Percentiles rank a stretch among this genome's conserved stretches.
Evolutionary conservation across 2,113 vertebrate genomes (phyloP).

Genomic region (Onychostruthus taczanowskii): DNA sequence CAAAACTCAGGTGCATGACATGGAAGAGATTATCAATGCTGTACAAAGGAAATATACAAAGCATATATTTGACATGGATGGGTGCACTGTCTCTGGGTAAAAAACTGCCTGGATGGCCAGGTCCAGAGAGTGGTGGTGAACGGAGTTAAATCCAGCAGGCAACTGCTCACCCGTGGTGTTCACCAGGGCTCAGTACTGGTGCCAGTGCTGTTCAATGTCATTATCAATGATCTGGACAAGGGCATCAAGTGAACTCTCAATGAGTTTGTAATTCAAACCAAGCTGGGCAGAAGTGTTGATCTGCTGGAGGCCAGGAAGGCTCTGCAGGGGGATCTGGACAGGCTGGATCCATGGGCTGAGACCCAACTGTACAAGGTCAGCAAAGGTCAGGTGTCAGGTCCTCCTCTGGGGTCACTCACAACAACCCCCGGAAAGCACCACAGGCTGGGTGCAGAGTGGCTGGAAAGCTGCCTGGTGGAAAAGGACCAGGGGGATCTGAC

Average conservation of each 20-base stretch:
- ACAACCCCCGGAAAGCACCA: accelerated
- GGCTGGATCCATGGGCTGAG: neutral
- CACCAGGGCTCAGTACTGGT: neutral
- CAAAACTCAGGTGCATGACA: neutral
- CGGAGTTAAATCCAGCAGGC: neutral
- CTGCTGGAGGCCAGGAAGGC: neutral
- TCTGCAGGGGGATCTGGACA: neutral
- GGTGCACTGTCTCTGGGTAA: too few species aligned
- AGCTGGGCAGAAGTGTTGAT: neutral
- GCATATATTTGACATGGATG: accelerated
- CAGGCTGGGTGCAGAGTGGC: neutral
- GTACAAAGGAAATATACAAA: neutral
- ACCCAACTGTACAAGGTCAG: neutral
- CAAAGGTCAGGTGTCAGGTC: neutral
- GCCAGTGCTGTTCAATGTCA: neutral
- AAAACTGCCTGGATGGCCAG: neutral
- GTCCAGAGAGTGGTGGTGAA: neutral
- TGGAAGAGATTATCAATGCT: neutral
- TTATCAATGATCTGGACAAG: neutral
- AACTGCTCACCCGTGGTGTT: neutral
- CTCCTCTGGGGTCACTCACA: neutral
- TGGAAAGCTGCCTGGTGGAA: neutral
- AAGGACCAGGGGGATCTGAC: neutral
- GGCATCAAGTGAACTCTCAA: neutral
- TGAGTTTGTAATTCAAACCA: neutral